A percentile compares a stretch with the other conserved stretches of the same genome.
These are phyloP conservation scores for Papilio machaon DNA, from an alignment of 1,140 invertebrate genomes.

Conservation along the genomic window DNA sequence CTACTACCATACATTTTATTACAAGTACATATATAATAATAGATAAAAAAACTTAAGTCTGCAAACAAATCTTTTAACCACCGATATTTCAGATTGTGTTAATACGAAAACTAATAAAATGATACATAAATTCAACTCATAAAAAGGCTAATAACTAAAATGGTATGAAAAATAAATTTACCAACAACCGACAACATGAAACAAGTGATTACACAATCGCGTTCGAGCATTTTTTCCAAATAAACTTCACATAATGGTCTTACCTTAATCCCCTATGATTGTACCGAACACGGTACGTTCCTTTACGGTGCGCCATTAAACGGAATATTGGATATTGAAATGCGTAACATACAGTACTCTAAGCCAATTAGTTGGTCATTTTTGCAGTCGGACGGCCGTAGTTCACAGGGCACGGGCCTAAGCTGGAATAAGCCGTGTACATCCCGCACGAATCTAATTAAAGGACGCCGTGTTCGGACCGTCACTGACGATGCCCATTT, in stretches of 20 bases:
- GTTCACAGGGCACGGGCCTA: conserved; percentile 64
- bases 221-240: background rate
- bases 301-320: conserved; percentile 69
- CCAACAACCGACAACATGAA: background rate
- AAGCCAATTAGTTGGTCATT: conserved; percentile 81
- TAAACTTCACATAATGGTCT: conserved; percentile 46
- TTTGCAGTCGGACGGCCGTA: conserved; percentile 74
- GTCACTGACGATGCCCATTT: conserved; percentile 76
- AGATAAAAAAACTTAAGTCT: background rate
- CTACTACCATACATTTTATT: background rate
- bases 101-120: conserved; percentile 25
- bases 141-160: conserved; percentile 15
- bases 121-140: background rate
- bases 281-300: conserved; percentile 50
- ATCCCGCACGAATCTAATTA: conserved; percentile 79
- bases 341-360: conserved; percentile 72
- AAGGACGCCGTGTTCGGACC: conserved; percentile 73
- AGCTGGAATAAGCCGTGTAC: conserved; percentile 78
- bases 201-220: background rate
- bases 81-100: conserved; percentile 32
- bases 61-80: background rate
- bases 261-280: conserved; percentile 48
- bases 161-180: conserved; percentile 18
- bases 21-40: background rate
- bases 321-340: conserved; percentile 77